Conservation (phyloP, 2,797 vertebrate genomes). For the Echiichthys vipera region DNA sequence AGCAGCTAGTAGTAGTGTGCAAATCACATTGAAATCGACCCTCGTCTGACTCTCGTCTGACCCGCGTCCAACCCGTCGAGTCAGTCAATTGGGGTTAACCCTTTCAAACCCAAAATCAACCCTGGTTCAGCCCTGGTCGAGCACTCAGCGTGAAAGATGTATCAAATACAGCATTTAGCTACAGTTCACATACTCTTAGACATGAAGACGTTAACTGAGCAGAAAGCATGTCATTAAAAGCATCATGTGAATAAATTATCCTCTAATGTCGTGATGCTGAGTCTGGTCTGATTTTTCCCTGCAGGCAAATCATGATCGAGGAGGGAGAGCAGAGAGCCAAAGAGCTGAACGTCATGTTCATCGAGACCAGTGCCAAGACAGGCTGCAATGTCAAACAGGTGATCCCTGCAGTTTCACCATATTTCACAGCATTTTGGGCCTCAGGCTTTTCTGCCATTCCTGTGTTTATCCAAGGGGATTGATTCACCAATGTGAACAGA, state of each 20-base stretch:
- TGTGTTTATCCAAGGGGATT: neutral
- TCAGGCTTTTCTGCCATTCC: conserved; percentile 1
- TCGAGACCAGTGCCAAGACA: conserved; percentile 94
- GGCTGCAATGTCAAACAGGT: conserved; percentile 98
- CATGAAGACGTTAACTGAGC: neutral
- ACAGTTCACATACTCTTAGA: neutral
- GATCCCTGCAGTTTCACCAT: conserved; percentile 63
- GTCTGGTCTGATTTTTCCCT: conserved; percentile 45
- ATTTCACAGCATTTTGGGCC: conserved; percentile 45
- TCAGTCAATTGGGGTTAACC: no score
- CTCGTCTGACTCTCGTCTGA: no score
- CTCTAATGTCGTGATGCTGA: conserved; percentile 20
- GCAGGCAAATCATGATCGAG: conserved; percentile 94
- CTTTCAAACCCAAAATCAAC: no score
- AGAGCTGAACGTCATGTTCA: conserved; percentile 96
- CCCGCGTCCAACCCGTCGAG: no score
- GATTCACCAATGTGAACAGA: neutral
- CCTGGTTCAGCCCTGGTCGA: no score
- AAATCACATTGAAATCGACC: no score
- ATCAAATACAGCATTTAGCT: neutral
- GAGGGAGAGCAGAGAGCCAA: conserved; percentile 94
- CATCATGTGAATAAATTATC: conserved; percentile 27
- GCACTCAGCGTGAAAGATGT: no score
- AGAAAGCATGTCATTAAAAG: neutral
- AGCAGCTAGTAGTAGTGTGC: no score